Evolutionary conservation across 2,888 invertebrate species (phyloP).

Genomic region (Drosophila hamatofila): DNA sequence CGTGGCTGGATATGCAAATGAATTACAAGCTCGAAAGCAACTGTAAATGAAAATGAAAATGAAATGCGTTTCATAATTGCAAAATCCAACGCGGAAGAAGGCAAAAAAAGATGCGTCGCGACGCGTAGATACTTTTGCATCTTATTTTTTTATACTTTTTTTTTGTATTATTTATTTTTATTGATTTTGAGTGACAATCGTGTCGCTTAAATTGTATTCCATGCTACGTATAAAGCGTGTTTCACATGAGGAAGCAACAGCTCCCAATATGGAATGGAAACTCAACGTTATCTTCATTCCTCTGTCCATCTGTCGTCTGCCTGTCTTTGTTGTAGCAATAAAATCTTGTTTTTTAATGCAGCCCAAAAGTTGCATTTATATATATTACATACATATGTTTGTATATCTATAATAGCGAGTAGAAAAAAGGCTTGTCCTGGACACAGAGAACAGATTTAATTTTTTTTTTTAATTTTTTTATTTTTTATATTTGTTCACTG

Average conservation of each 20-base stretch:
- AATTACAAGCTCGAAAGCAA: conserved; percentile 32
- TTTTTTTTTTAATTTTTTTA: background rate
- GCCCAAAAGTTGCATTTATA: conserved; percentile 15
- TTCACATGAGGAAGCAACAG: conserved; percentile 49
- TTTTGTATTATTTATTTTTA: conserved; percentile 28
- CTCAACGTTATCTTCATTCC: conserved; percentile 17
- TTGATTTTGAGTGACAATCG: conserved; percentile 46
- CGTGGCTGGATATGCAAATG: conserved; percentile 37
- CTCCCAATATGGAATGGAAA: conserved; percentile 9
- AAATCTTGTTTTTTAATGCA: conserved; percentile 28
- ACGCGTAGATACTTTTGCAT: conserved; percentile 55
- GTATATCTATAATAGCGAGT: conserved; percentile 1
- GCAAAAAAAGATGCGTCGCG: conserved; percentile 37
- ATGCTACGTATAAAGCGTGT: conserved; percentile 10
- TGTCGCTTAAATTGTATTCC: conserved; percentile 27
- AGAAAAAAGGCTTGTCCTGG: conserved; percentile 64
- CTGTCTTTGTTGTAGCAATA: conserved; percentile 17
- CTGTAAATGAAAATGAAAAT: conserved; percentile 40
- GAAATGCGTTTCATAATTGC: conserved; percentile 50
- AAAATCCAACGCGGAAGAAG: conserved; percentile 60
- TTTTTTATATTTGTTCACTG: conserved; percentile 10
- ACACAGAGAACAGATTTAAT: conserved; percentile 20
- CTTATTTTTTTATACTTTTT: conserved; percentile 16
- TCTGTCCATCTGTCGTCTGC: background rate
- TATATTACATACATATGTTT: conserved; percentile 1